phyloP scores from a whole-genome alignment of 2,113 vertebrate species.

The Dipodomys spectabilis region DNA sequence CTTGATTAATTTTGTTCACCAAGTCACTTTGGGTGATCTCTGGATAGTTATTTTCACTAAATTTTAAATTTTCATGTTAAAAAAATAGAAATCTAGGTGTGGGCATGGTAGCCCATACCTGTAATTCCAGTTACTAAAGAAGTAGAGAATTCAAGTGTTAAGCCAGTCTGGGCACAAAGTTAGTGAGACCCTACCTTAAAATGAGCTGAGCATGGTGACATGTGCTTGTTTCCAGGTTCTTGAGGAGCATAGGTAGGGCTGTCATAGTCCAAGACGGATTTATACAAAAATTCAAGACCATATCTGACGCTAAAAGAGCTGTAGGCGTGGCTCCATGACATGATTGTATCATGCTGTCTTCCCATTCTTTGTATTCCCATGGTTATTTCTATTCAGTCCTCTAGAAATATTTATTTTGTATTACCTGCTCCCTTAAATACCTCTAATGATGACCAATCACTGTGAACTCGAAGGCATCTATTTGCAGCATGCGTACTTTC shows the following conservation, averaged over 20 bases:
- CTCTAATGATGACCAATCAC: not conserved
- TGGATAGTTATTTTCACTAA: slow-evolving; percentile 3
- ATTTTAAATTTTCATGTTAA: slow-evolving; percentile 18
- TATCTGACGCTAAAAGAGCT: no score
- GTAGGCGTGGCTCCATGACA: not conserved
- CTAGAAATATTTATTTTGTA: not conserved
- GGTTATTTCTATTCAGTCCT: slow-evolving; percentile 38
- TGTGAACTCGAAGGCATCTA: not conserved
- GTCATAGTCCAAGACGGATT: no score
- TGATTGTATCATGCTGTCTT: not conserved
- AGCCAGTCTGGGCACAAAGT: no score
- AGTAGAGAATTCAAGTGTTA: no score
- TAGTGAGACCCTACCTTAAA: no score
- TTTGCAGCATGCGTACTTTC: slow-evolving; percentile 9
- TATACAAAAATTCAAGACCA: no score
- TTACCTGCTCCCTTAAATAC: not conserved
- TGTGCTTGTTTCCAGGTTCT: no score
- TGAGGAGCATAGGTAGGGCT: no score
- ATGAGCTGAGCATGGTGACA: no score
- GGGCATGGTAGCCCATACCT: no score
- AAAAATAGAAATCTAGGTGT: no score
- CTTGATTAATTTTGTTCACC: slow-evolving; percentile 34
- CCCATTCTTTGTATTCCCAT: not conserved
- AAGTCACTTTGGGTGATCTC: not conserved
- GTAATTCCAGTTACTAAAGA: no score